Conservation (phyloP, 2,797 vertebrate species). For the Sebastes vulpes region DNA sequence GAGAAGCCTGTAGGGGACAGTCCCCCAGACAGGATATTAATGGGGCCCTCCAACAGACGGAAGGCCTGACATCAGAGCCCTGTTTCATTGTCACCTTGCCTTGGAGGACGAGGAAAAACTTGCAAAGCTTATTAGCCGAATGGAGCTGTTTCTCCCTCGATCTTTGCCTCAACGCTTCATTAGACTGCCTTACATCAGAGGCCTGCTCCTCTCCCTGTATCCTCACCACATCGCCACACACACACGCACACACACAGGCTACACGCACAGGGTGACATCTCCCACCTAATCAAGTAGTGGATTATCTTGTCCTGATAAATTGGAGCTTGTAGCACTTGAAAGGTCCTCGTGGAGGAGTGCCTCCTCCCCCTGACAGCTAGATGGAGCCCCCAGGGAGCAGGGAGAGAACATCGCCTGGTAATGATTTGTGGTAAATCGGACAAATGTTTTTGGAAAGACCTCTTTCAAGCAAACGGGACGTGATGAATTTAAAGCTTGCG, state of each 20-base stretch:
- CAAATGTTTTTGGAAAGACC: slow-evolving; percentile 85
- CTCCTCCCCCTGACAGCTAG: slow-evolving; percentile 80
- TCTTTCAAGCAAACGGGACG: slow-evolving; percentile 56
- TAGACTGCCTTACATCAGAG: slow-evolving; percentile 69
- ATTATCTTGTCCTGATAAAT: slow-evolving; percentile 90
- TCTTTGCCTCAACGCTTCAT: slow-evolving; percentile 71
- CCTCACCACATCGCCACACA: slow-evolving; percentile 31
- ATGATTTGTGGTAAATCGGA: slow-evolving; percentile 87
- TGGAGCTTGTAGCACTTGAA: slow-evolving; percentile 83
- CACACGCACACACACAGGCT: slow-evolving; percentile 17
- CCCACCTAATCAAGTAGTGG: slow-evolving; percentile 86
- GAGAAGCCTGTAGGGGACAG: slow-evolving; percentile 68
- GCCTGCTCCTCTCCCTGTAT: slow-evolving; percentile 41
- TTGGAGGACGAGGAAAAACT: slow-evolving; percentile 81
- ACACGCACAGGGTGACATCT: slow-evolving; percentile 76
- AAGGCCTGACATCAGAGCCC: slow-evolving; percentile 64
- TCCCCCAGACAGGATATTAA: slow-evolving; percentile 79
- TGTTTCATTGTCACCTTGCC: slow-evolving; percentile 85
- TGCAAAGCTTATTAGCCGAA: slow-evolving; percentile 80
- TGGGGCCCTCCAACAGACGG: slow-evolving; percentile 73
- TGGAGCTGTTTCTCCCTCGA: slow-evolving; percentile 55
- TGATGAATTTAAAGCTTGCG: slow-evolving; percentile 72
- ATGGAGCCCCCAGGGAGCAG: slow-evolving; percentile 82
- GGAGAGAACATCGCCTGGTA: slow-evolving; percentile 76
- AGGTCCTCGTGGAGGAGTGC: slow-evolving; percentile 81